Evolutionary conservation across 2,113 vertebrate species (phyloP).

Genomic region (Asarcornis scutulata): DNA sequence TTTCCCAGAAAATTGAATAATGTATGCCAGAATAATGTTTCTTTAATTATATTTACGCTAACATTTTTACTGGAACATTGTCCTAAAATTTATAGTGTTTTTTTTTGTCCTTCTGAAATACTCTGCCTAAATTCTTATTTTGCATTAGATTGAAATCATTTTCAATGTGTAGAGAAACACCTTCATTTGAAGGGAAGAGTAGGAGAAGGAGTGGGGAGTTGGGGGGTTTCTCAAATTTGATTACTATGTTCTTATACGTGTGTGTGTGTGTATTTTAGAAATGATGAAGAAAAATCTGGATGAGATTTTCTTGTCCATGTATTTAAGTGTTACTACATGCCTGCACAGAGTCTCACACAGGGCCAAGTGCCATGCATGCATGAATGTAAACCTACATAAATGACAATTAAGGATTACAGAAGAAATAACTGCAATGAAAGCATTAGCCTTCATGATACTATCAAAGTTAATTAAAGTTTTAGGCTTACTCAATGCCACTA

Average conservation of each 20-base stretch:
- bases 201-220: neutral
- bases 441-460: neutral
- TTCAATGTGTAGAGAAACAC: neutral
- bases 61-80: neutral
- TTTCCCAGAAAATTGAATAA: neutral
- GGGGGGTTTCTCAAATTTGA: neutral
- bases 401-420: neutral
- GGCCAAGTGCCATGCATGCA: rapidly evolving
- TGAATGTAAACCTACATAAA: neutral
- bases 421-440: neutral
- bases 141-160: neutral
- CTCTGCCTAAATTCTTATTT: neutral
- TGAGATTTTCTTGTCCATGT: neutral
- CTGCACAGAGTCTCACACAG: neutral
- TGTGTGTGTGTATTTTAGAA: too few species aligned
- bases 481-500: neutral
- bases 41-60: neutral
- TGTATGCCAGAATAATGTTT: neutral
- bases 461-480: neutral
- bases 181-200: neutral
- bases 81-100: neutral
- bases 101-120: neutral
- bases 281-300: neutral
- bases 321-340: neutral
- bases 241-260: neutral